Percentiles rank a stretch among this genome's conserved stretches.
These are phyloP conservation scores for Darevskia mixta DNA, from an alignment of 2,797 vertebrate species.

Conservation along the genomic window DNA sequence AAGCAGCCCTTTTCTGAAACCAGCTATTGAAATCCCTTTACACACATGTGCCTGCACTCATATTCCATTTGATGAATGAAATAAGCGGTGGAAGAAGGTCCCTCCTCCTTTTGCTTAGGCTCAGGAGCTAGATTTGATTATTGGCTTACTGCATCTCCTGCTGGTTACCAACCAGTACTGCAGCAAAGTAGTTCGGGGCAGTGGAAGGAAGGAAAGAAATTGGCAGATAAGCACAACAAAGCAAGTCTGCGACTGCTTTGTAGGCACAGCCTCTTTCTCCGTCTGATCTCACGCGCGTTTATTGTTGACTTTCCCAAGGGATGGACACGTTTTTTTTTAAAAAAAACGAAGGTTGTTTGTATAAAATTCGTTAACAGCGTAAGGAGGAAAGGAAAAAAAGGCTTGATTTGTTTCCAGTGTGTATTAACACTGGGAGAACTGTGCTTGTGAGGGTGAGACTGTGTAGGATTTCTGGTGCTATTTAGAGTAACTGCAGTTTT, in stretches of 20 bases:
- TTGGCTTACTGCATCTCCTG: too few species aligned
- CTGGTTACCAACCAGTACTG: neutral
- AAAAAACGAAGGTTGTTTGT: conserved; percentile 43
- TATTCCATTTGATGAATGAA: neutral
- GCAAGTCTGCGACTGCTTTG: neutral
- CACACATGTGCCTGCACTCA: too few species aligned
- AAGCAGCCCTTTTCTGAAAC: neutral
- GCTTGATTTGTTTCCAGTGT: neutral
- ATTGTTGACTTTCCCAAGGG: conserved; percentile 30
- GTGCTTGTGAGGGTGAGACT: neutral
- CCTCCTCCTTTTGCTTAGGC: neutral
- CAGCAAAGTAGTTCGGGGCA: too few species aligned
- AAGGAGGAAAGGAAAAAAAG: neutral
- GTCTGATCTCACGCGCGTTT: neutral
- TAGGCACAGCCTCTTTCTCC: neutral
- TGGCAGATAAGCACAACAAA: neutral
- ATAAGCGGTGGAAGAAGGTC: neutral
- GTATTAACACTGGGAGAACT: neutral
- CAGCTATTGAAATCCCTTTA: neutral
- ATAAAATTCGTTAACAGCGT: neutral
- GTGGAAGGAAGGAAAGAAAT: too few species aligned
- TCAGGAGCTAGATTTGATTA: neutral
- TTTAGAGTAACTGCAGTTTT: conserved; percentile 15
- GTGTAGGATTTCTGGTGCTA: neutral
- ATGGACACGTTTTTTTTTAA: conserved; percentile 33